Conservation (phyloP, 2,113 vertebrate species). For the Sander lucioperca region DNA sequence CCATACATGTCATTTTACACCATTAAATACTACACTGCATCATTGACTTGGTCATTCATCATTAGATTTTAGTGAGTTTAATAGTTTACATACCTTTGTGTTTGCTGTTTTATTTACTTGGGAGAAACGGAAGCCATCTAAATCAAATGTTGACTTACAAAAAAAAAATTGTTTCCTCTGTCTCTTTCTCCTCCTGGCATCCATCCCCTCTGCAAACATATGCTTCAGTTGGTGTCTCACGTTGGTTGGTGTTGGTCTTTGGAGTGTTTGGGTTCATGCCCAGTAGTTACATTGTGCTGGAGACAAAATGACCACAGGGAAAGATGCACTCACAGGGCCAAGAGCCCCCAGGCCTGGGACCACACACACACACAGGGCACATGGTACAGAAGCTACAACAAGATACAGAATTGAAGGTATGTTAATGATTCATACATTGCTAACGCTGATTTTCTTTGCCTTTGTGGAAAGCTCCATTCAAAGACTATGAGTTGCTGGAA, state of each 20-base stretch:
- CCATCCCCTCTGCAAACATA: constrained; percentile 56
- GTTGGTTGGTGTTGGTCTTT: constrained; percentile 64
- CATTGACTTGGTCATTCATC: constrained; percentile 5
- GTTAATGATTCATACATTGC: constrained; percentile 45
- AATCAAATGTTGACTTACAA: constrained; percentile 20
- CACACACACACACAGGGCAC: constrained; percentile 66
- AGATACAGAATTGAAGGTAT: constrained; percentile 46
- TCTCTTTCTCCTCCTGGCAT: constrained; percentile 28
- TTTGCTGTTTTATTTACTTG: background rate
- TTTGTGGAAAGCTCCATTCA: constrained; percentile 35
- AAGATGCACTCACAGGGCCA: constrained; percentile 64
- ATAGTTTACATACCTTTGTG: background rate
- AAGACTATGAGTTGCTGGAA: constrained; percentile 7
- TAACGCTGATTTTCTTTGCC: constrained; percentile 34
- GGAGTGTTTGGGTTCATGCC: constrained; percentile 74
- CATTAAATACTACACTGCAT: constrained; percentile 14
- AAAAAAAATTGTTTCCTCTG: background rate
- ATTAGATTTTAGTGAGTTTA: background rate
- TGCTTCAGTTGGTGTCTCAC: constrained; percentile 63
- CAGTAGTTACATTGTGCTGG: constrained; percentile 67
- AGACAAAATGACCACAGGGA: constrained; percentile 75
- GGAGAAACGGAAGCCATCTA: background rate
- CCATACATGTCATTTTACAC: constrained; percentile 12
- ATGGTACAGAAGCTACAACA: constrained; percentile 17
- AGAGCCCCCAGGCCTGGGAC: constrained; percentile 55